Evolutionary conservation across 1,140 invertebrate genomes (phyloP).

Genomic region (Chironomus tepperi): DNA sequence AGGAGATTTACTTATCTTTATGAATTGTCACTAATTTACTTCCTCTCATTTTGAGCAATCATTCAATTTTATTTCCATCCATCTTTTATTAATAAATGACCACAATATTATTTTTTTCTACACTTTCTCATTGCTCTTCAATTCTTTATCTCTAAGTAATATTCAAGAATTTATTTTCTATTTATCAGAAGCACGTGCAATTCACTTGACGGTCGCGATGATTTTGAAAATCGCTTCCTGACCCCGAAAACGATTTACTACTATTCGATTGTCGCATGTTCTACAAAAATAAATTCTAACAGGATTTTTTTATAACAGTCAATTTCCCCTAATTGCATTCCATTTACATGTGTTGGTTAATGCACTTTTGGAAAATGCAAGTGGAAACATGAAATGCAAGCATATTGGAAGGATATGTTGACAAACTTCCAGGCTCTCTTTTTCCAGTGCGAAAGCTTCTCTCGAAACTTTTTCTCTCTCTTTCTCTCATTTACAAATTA

Average conservation of each 20-base stretch:
- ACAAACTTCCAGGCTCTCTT: too few relatives aligned
- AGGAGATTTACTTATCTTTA: too few relatives aligned
- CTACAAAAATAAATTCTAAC: neutral
- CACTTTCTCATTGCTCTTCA: neutral
- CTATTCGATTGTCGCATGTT: constrained; percentile 6
- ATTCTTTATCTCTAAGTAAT: neutral
- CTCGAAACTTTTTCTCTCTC: neutral
- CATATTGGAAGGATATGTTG: too few relatives aligned
- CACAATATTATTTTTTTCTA: neutral
- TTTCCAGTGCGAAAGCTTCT: neutral
- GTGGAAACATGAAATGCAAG: neutral
- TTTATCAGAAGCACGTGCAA: neutral
- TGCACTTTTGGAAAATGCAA: neutral
- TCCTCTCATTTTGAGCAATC: neutral
- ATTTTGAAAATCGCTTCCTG: constrained; percentile 12
- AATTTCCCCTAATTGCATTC: neutral
- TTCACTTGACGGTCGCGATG: neutral
- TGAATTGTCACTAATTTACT: too few relatives aligned
- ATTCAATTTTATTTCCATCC: neutral
- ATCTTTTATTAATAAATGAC: neutral
- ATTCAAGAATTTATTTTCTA: neutral
- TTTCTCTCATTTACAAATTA: neutral
- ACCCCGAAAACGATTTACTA: constrained; percentile 12
- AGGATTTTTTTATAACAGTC: neutral
- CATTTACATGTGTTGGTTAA: neutral